Evolutionary conservation across 2,888 invertebrate genomes (phyloP), one percentile per base, ranked within the genome.

Genomic region (Rhimphoctona megacephalus): DNA sequence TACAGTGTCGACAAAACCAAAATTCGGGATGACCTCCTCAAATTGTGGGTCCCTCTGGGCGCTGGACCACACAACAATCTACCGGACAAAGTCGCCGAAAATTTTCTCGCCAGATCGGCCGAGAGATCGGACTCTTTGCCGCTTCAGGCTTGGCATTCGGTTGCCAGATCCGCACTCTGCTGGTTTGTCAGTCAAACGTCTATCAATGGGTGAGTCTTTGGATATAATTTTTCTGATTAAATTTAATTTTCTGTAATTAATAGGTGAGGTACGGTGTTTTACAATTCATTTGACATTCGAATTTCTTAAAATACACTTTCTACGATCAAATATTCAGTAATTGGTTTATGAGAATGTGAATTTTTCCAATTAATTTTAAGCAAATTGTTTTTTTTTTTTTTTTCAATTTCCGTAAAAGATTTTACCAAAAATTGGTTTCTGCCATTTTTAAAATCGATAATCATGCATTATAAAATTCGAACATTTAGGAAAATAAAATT

Each of bases 131-230:
- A 98, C 90, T 97, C 97, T 96, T 95, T 99, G 83, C 96, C 98
- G 95, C 96, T 97, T 39, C 98, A 99, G 94, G 95, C 99, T 87
- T 98, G 98, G 97, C 98, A 99, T 95, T 96, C 98, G 54, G 91
- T 99, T 54, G 98, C 97, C 22, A 97, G 97, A 91, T 96, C 97
- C n/a, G 95, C 99, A 61, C 96, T 99, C 30, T 96, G 97, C 88
- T 96, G 97, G 95, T 98, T 99, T 95, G 97, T 99, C 97, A 98
- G 98, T 46, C 97, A 98, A 94, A 99, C 99, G 2, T 98, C 98
- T 90, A 98, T 99, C 89, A 99, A 99, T 95, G 99, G 99, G 96
- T 98, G 94, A 96, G 96, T 96, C 79, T 33, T 43, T 25, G 17
- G 1, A 30, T 43, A 30, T 19, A 17, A 17, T 73, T 73, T 54